These are phyloP conservation scores for Anabacerthia variegaticeps DNA, from an alignment of 2,797 vertebrate genomes.

Conservation along the genomic window DNA sequence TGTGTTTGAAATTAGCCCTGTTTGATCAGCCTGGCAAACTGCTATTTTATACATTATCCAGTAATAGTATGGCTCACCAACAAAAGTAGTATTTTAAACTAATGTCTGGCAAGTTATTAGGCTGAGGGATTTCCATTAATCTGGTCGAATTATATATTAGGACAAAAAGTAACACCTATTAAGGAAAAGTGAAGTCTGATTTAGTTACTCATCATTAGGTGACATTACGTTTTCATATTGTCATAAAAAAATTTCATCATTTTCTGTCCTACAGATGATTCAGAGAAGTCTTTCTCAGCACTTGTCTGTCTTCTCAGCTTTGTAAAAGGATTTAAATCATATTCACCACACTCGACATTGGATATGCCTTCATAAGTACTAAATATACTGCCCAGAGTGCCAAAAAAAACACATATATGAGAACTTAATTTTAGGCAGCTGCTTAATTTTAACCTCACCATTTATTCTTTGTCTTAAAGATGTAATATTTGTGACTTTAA, in stretches of 20 bases:
- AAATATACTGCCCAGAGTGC: not conserved
- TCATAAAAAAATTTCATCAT: not conserved
- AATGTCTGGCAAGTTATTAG: not conserved
- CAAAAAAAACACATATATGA: not conserved
- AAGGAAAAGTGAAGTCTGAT: not conserved
- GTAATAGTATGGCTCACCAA: conserved; percentile 32
- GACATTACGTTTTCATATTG: not conserved
- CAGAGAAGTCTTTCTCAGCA: not conserved
- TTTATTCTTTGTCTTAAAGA: not conserved
- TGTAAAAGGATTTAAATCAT: not conserved
- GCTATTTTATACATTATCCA: conserved; percentile 58
- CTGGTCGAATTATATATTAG: not conserved
- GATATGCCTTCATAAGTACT: not conserved
- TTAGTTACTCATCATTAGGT: not conserved
- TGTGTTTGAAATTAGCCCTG: conserved; percentile 47
- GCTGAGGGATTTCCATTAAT: not conserved
- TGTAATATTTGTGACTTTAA: not conserved
- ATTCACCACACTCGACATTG: not conserved
- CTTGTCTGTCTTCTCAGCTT: not conserved
- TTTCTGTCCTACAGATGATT: not conserved
- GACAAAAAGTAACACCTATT: not conserved
- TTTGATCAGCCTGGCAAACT: conserved; percentile 57
- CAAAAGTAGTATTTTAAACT: conserved; percentile 37
- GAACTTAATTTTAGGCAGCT: not conserved
- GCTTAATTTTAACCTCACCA: not conserved